Percentiles rank a stretch among this genome's conserved stretches.
These are phyloP conservation scores for Zaprionus ornatus DNA, from an alignment of 1,140 invertebrate species.

Conservation along the genomic window DNA sequence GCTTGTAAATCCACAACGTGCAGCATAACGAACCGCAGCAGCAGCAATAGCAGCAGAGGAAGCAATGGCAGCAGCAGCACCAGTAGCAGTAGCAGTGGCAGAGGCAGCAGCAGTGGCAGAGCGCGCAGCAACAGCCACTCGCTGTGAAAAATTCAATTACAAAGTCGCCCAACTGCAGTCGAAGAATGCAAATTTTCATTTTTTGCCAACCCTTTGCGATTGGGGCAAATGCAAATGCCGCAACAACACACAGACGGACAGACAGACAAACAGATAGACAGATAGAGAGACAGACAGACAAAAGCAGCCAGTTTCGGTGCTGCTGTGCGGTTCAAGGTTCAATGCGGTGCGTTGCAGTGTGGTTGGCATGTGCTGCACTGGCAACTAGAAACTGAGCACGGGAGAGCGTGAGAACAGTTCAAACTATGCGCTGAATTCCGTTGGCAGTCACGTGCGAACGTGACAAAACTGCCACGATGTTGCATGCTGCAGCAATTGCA, in stretches of 20 bases:
- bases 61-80: slow-evolving; percentile 23
- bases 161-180: slow-evolving; percentile 66
- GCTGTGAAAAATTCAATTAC: slow-evolving; percentile 80
- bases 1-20: slow-evolving; percentile 52
- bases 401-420: slow-evolving; percentile 7
- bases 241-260: not conserved
- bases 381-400: not conserved
- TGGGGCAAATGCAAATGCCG: slow-evolving; percentile 42
- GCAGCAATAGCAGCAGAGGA: slow-evolving; percentile 13
- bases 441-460: slow-evolving; percentile 76
- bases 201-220: slow-evolving; percentile 13
- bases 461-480: slow-evolving; percentile 76
- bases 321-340: slow-evolving; percentile 8
- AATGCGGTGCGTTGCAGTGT: not conserved
- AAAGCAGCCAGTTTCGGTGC: slow-evolving; percentile 21
- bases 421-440: slow-evolving; percentile 55
- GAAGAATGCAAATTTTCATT: slow-evolving; percentile 67
- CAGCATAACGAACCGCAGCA: slow-evolving; percentile 32
- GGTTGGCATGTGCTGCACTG: not conserved
- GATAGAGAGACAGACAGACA: not conserved
- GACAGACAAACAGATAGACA: not conserved
- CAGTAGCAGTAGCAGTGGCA: slow-evolving; percentile 43
- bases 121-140: too few species aligned
- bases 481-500: slow-evolving; percentile 32
- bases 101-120: slow-evolving; percentile 41